A percentile compares a stretch with the other conserved stretches of the same genome.
These are phyloP conservation scores for Dorcus hopei DNA, from an alignment of 2,888 invertebrate genomes.

Conservation along the genomic window DNA sequence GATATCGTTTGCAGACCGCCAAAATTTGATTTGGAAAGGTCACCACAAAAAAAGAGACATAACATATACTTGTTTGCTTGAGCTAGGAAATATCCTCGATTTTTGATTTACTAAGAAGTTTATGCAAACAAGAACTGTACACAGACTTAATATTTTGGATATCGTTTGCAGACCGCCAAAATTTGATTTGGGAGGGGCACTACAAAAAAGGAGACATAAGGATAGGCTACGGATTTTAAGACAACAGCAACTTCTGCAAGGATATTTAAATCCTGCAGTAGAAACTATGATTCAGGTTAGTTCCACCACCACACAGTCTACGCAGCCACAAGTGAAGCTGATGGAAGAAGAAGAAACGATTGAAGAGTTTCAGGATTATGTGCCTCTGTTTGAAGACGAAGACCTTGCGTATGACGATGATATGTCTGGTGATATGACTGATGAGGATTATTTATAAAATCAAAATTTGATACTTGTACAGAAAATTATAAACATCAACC, in stretches of 20 bases:
- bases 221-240: slow-evolving; percentile 43
- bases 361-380: slow-evolving; percentile 31
- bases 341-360: slow-evolving; percentile 12
- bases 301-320: no score
- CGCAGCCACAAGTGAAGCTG: no score
- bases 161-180: slow-evolving; percentile 53
- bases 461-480: no score
- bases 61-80: slow-evolving; percentile 34
- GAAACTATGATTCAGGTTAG: not conserved
- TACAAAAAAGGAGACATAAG: slow-evolving; percentile 56
- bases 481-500: no score
- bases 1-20: slow-evolving; percentile 51
- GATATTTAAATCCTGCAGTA: slow-evolving; percentile 15
- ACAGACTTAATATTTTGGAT: no score
- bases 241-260: slow-evolving; percentile 41
- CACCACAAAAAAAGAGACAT: slow-evolving; percentile 55
- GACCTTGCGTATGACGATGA: slow-evolving; percentile 32
- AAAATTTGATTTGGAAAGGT: slow-evolving; percentile 58
- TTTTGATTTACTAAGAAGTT: no score
- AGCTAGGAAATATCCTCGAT: no score
- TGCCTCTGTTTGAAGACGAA: slow-evolving; percentile 21
- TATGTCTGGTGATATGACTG: slow-evolving; percentile 36
- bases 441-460: slow-evolving; percentile 39
- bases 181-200: slow-evolving; percentile 58
- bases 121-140: no score